Evolutionary conservation across 1,140 invertebrate species (phyloP).

Genomic region (Aporrectodea caliginosa): DNA sequence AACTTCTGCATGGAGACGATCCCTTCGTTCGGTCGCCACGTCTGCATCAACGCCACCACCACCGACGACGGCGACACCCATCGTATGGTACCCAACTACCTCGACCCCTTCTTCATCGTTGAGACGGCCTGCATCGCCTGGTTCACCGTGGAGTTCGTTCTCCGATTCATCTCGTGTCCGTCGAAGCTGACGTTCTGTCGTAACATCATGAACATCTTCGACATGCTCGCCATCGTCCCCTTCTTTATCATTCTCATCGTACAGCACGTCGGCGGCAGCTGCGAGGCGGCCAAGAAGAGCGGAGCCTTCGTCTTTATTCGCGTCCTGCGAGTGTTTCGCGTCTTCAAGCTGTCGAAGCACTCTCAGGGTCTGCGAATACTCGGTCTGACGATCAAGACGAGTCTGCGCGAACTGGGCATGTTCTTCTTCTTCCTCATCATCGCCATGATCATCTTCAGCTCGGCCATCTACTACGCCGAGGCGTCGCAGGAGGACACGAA

Average conservation of each 20-base stretch:
- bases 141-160: slow-evolving; percentile 51
- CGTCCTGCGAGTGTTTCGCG: slow-evolving; percentile 49
- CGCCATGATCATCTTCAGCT: no score
- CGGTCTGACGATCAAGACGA: slow-evolving; percentile 43
- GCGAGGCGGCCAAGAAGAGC: slow-evolving; percentile 43
- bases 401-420: slow-evolving; percentile 34
- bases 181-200: slow-evolving; percentile 55
- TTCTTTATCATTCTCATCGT: slow-evolving; percentile 93
- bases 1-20: slow-evolving; percentile 56
- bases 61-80: slow-evolving; percentile 36
- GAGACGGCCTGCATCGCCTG: slow-evolving; percentile 57
- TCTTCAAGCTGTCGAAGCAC: slow-evolving; percentile 51
- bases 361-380: slow-evolving; percentile 38
- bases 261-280: slow-evolving; percentile 35
- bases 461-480: slow-evolving; percentile 38
- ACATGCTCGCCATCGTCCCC: slow-evolving; percentile 95
- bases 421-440: slow-evolving; percentile 37
- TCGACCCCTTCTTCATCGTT: slow-evolving; percentile 48
- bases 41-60: no score
- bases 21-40: slow-evolving; percentile 42
- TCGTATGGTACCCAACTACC: slow-evolving; percentile 43
- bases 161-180: slow-evolving; percentile 50
- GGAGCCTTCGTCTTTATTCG: slow-evolving; percentile 50
- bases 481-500: slow-evolving; percentile 24
- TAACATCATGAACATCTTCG: slow-evolving; percentile 98